phyloP scores from a whole-genome alignment of 2,797 vertebrate species.

The Lindbergichthys nudifrons region DNA sequence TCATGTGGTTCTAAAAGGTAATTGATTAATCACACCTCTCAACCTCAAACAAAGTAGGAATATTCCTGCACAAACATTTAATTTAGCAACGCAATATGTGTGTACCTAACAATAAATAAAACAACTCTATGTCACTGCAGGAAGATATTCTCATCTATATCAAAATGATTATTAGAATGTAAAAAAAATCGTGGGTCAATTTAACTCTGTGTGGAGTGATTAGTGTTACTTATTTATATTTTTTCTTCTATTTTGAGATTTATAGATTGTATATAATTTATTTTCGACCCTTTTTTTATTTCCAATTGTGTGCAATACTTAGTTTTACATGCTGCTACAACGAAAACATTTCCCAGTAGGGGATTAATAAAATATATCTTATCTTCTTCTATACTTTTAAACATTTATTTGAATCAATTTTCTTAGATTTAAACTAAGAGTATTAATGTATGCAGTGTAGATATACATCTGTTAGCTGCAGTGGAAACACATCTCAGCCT shows the following conservation, averaged over 20 bases:
- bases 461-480: neutral
- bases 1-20: too few relatives aligned
- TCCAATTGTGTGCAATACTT: too few relatives aligned
- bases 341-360: too few relatives aligned
- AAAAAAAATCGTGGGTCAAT: neutral
- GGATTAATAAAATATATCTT: too few relatives aligned
- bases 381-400: neutral
- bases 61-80: neutral
- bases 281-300: too few relatives aligned
- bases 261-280: too few relatives aligned
- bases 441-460: neutral
- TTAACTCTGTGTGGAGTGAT: neutral
- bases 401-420: neutral
- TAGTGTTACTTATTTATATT: too few relatives aligned
- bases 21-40: too few relatives aligned
- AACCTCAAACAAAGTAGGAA: neutral
- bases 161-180: too few relatives aligned
- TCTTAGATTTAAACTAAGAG: neutral
- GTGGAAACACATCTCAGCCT: constrained; percentile 12
- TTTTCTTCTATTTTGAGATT: too few relatives aligned
- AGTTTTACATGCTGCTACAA: too few relatives aligned
- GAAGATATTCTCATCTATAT: too few relatives aligned
- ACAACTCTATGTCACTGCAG: neutral
- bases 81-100: neutral
- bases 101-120: neutral